These are phyloP conservation scores for Mythimna pallens DNA, from an alignment of 2,888 invertebrate genomes.

Conservation along the genomic window DNA sequence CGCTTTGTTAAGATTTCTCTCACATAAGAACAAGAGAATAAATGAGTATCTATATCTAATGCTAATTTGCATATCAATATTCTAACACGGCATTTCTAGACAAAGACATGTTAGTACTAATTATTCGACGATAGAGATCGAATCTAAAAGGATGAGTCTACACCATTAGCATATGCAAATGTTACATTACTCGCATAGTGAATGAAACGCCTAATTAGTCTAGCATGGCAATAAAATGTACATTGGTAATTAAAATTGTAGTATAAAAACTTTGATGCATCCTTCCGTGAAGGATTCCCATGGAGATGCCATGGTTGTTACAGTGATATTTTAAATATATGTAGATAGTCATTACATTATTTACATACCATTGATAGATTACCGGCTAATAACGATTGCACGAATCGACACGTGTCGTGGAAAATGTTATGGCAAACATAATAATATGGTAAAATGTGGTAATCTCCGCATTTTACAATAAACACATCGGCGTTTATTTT, in stretches of 20 bases:
- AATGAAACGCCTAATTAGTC: conserved; percentile 31
- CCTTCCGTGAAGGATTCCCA: conserved; percentile 22
- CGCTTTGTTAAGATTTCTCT: conserved; percentile 17
- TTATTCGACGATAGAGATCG: conserved; percentile 27
- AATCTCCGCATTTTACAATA: conserved; percentile 32
- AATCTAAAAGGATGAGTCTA: conserved; percentile 40
- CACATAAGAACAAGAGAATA: conserved; percentile 10
- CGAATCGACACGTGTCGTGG: conserved; percentile 49
- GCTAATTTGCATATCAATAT: conserved; percentile 18
- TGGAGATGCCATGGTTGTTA: conserved; percentile 29
- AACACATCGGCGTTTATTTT: conserved; percentile 18
- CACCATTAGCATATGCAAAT: conserved; percentile 41
- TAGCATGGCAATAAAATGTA: conserved; percentile 32
- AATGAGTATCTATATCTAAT: not conserved
- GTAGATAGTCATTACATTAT: conserved; percentile 23
- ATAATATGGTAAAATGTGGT: conserved; percentile 46
- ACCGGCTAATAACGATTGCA: conserved; percentile 26
- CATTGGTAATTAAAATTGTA: conserved; percentile 24
- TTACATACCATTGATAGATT: conserved; percentile 37
- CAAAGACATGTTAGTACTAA: conserved; percentile 39
- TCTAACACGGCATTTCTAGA: conserved; percentile 26
- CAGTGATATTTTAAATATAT: conserved; percentile 20
- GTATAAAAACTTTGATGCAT: conserved; percentile 18
- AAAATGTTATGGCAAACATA: conserved; percentile 19
- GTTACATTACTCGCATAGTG: conserved; percentile 8